Evolutionary conservation across 2,113 vertebrate genomes (phyloP).

Genomic region (Zapus hudsonius): DNA sequence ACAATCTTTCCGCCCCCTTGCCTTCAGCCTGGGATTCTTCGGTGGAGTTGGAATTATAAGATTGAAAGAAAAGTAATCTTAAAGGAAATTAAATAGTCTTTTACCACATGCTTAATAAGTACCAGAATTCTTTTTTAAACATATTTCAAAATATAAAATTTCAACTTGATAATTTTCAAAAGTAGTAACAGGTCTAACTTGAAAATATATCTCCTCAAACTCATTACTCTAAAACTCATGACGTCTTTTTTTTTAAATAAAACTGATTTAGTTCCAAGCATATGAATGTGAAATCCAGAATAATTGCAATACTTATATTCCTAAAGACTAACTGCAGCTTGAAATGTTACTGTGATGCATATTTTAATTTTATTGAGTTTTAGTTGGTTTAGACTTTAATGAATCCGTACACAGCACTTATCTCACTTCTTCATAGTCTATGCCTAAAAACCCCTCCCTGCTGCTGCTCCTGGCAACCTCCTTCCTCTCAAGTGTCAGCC

Average conservation of each 20-base stretch:
- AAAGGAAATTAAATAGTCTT: constrained; percentile 68
- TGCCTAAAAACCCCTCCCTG: not conserved
- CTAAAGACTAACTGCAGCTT: constrained; percentile 22
- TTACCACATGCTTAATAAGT: constrained; percentile 59
- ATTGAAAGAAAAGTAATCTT: constrained; percentile 50
- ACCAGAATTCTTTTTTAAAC: constrained; percentile 10
- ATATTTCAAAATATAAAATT: constrained; percentile 61
- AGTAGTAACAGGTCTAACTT: constrained; percentile 56
- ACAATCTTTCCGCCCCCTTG: too few species aligned
- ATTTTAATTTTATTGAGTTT: constrained; percentile 56
- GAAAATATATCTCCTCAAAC: constrained; percentile 32
- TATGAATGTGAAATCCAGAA: constrained; percentile 40
- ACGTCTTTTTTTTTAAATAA: constrained; percentile 71
- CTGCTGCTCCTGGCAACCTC: not conserved
- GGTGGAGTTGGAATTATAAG: too few species aligned
- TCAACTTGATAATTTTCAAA: constrained; percentile 64
- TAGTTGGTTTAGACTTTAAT: constrained; percentile 52
- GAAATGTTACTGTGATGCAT: not conserved
- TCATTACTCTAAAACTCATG: constrained; percentile 63
- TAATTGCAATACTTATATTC: constrained; percentile 53
- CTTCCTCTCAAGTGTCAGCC: not conserved
- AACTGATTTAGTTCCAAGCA: constrained; percentile 22
- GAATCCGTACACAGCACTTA: not conserved
- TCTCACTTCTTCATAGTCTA: not conserved
- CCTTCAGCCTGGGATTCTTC: too few species aligned